Base-by-base conservation (phyloP, 2,113 vertebrate species). In the Camelus dromedarius region DNA sequence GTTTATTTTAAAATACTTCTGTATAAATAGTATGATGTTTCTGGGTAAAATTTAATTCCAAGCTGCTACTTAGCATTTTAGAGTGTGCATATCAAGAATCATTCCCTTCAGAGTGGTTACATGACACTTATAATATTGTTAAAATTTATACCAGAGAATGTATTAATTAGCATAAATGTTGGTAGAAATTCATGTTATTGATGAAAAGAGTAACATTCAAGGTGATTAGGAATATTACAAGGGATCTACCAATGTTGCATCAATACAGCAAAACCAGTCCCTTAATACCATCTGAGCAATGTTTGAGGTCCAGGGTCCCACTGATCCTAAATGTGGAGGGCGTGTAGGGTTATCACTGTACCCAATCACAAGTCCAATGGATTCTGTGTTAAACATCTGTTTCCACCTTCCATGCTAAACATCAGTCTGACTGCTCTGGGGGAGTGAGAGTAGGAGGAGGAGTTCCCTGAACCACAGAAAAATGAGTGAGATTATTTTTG, bases 381-480 rank as follows among this genome's bases (percentile, higher is more conserved):
- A 26, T 11, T 7, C 2, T 67, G 4, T 3, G 4, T 66, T 38
- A 24, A 52, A 10, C 15, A 8, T 35, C 50, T 50, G 0, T 42
- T 30, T 22, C 32, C 9, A 7, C 5, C 9, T 75, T 70, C 38
- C 52, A 8, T 4, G 8, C 1, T 5, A 26, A 19, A 0, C 22
- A 14, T 60, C 38, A 16, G 18, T 35, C 13, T 82, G 11, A 93
- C 18, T 54, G 3, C 15, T 14, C 2, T 54, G 8, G 0, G 7
- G 5, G 20, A 8, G 18, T 1, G 0, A 14, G 1, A 2, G 1
- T 20, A 16, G 16, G 2, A 48, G 38, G 1, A 9, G 2, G 7
- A 9, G 8, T 8, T 89, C 3, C 4, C 8, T 26, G 38, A 66
- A 26, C 19, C 26, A 32, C 4, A 73, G 35, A 86, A 50, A 93